These are phyloP conservation scores for Dendrolimus punctatus DNA, from an alignment of 1,140 invertebrate genomes.

Conservation along the genomic window DNA sequence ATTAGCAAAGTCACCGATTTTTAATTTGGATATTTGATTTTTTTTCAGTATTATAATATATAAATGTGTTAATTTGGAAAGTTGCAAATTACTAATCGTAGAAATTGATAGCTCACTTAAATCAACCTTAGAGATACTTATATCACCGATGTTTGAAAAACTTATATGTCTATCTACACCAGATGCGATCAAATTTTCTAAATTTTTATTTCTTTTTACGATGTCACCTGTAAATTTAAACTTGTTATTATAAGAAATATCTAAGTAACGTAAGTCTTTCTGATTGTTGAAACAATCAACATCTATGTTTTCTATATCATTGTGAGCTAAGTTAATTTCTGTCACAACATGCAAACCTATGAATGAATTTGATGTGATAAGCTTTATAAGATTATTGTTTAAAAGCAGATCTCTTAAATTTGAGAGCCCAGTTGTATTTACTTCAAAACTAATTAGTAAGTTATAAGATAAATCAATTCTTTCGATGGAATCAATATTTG, in stretches of 20 bases:
- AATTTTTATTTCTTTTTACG: slow-evolving; percentile 13
- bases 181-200: slow-evolving; percentile 26
- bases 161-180: slow-evolving; percentile 18
- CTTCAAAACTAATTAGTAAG: slow-evolving; percentile 21
- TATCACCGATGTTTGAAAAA: slow-evolving; percentile 14
- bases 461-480: slow-evolving; percentile 44
- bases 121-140: slow-evolving; percentile 19
- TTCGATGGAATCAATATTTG: slow-evolving; percentile 23
- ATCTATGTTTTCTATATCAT: slow-evolving; percentile 22
- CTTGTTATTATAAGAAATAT: slow-evolving; percentile 28
- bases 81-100: slow-evolving; percentile 19
- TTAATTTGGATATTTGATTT: slow-evolving; percentile 24
- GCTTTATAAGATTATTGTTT: slow-evolving; percentile 33
- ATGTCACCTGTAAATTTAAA: slow-evolving; percentile 8
- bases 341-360: slow-evolving; percentile 16
- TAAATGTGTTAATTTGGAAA: slow-evolving; percentile 21
- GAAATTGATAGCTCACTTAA: slow-evolving; percentile 21
- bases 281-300: slow-evolving; percentile 16
- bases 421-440: slow-evolving; percentile 30
- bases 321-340: slow-evolving; percentile 30
- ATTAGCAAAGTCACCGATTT: slow-evolving; percentile 19
- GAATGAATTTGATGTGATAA: slow-evolving; percentile 19
- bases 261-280: slow-evolving; percentile 17
- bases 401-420: slow-evolving; percentile 26
- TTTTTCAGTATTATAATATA: slow-evolving; percentile 19